Conservation (phyloP, 2,113 vertebrate genomes). For the Coryphaenoides rupestris region DNA sequence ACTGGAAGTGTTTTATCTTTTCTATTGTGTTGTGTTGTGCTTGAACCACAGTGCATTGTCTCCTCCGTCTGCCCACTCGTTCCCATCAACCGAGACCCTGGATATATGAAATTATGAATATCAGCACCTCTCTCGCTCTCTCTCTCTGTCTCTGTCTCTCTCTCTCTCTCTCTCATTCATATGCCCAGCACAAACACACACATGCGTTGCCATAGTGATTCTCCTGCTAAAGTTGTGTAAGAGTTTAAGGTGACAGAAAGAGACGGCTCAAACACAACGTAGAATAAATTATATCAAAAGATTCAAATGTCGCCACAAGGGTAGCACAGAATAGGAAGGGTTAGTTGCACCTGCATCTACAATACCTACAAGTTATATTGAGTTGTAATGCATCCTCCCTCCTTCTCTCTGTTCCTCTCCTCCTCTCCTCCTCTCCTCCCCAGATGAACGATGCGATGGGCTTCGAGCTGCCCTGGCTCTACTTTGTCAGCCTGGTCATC, state of each 20-base stretch:
- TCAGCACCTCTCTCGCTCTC: conserved; percentile 7
- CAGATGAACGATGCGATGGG: conserved; percentile 99
- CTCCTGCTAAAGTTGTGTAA: conserved; percentile 29
- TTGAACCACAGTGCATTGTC: neutral
- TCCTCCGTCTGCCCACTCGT: neutral
- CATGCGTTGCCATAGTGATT: conserved; percentile 60
- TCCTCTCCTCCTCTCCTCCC: conserved; percentile 8
- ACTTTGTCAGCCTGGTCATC: conserved; percentile 99
- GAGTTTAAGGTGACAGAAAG: conserved; percentile 18
- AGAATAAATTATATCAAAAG: neutral
- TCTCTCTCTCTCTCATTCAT: conserved; percentile 8
- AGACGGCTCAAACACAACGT: neutral
- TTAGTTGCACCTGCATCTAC: too few relatives aligned
- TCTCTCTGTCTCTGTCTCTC: conserved; percentile 10
- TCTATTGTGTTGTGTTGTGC: too few relatives aligned
- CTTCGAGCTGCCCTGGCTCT: conserved; percentile 98
- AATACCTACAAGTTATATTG: too few relatives aligned
- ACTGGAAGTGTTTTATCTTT: too few relatives aligned
- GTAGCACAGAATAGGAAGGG: neutral
- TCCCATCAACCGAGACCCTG: conserved; percentile 27
- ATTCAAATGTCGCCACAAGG: neutral
- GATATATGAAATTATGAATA: conserved; percentile 37
- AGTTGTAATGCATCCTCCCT: neutral
- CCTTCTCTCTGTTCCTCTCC: neutral
- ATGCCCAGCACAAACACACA: neutral